Evolutionary conservation across 2,888 invertebrate genomes (phyloP), one percentile per base, ranked within the genome.

Genomic region (Scaptomyza tumidula): DNA sequence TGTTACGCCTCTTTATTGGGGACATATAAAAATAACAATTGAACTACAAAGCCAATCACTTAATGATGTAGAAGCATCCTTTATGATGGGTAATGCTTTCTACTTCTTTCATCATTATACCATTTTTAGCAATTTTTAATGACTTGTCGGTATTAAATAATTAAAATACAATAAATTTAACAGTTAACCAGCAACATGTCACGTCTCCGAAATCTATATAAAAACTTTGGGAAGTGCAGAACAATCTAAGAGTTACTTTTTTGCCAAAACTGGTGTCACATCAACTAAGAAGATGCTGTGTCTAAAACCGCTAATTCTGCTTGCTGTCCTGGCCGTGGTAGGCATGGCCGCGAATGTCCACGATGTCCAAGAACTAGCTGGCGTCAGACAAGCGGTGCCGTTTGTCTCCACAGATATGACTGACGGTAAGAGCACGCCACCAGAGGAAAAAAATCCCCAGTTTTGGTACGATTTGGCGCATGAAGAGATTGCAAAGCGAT

Each of bases 391-490:
- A 1, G 6, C 0, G 1, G 27, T 56, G 19, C 0, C 11, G 1
- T 7, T 44, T 1, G 54, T 64, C 11, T 10, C n/a, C 0, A 54
- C 41, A 1, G 19, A 41, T 1, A 7, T 78, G 11, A 78, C 69
- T 7, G 6, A 0, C 2, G 63, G 59, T 3, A 84, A 80, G 55
- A 70, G 78, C 41, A 84, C 81, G 0, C 80, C 80, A 0, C 71
- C 75, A 2, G 86, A 80, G 27, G 86, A 87, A 55, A 87, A 48
- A 61, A 29, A 88, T 37, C 58, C 79, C 0, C 57, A 75, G 29
- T 88, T 78, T 57, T 88, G 89, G 89, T 75, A 77, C 35, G 46
- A 86, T 2, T 46, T 75, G 45, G 80, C 86, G 24, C 50, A 80
- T 14, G 65, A 65, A 13, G 80, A 86, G 55, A 39, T 87, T 5